These are phyloP conservation scores for Chiloscyllium punctatum DNA, from an alignment of 2,797 vertebrate species.

Conservation along the genomic window DNA sequence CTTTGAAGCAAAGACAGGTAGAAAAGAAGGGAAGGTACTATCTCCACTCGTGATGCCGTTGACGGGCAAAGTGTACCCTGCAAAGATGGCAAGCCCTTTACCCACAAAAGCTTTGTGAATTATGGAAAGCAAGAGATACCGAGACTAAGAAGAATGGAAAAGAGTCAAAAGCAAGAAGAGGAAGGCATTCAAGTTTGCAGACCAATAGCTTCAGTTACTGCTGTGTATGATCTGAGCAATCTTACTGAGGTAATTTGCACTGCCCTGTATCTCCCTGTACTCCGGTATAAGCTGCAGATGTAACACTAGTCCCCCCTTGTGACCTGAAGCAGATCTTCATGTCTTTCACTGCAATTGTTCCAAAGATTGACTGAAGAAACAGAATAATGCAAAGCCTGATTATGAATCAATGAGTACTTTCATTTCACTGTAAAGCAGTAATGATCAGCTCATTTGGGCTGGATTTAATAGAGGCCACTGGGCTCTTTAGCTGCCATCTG, in stretches of 20 bases:
- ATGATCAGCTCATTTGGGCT: background rate
- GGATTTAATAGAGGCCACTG: background rate
- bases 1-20: no score
- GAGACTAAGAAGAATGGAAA: background rate
- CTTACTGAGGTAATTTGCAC: background rate
- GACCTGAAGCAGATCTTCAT: conserved; percentile 3
- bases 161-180: background rate
- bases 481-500: background rate
- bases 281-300: background rate
- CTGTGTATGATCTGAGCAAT: background rate
- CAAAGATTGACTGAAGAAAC: conserved; percentile 14
- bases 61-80: no score
- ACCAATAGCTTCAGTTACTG: background rate
- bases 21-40: no score
- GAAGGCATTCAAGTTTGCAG: background rate
- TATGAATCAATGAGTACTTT: background rate
- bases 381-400: background rate
- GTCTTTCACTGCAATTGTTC: background rate
- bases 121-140: background rate
- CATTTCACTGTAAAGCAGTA: background rate
- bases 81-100: no score
- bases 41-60: no score
- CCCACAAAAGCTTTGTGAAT: background rate
- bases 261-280: background rate
- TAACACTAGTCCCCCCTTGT: conserved; percentile 9